Evolutionary conservation across 2,888 invertebrate species (phyloP).

Genomic region (Ophraella communa): DNA sequence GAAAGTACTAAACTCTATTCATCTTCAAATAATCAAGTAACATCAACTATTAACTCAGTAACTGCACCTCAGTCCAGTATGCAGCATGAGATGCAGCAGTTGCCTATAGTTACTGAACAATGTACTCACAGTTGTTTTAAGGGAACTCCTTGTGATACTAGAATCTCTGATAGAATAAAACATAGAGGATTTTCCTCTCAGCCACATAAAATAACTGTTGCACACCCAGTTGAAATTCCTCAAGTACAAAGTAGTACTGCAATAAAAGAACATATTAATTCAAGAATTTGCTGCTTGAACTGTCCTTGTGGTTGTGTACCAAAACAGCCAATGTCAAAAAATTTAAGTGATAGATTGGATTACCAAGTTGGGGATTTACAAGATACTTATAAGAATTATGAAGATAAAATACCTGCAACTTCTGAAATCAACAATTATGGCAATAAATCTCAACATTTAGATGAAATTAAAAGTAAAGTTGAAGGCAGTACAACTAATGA

Average conservation of each 20-base stretch:
- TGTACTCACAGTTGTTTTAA: neutral
- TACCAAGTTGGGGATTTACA: neutral
- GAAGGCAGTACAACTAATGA: too few relatives aligned
- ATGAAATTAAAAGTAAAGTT: neutral
- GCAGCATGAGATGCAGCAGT: neutral
- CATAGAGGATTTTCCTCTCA: constrained; percentile 41
- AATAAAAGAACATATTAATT: constrained; percentile 28
- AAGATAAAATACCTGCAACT: neutral
- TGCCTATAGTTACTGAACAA: neutral
- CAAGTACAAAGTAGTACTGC: constrained; percentile 30
- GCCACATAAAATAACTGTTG: constrained; percentile 38
- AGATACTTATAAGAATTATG: neutral
- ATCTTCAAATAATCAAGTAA: neutral
- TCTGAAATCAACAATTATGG: neutral
- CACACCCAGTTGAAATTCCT: constrained; percentile 27
- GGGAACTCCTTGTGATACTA: constrained; percentile 45
- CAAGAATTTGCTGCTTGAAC: constrained; percentile 11
- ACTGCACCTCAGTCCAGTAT: neutral
- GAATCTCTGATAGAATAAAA: constrained; percentile 55
- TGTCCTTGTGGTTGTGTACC: constrained; percentile 20
- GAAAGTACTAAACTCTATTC: neutral
- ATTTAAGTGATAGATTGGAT: neutral
- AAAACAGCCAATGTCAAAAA: neutral
- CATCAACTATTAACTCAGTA: neutral
- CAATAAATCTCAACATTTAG: neutral